A percentile compares a stretch with the other conserved stretches of the same genome.
Evolutionary conservation across 2,113 vertebrate species (phyloP).

Genomic region (Neotragus moschatus): DNA sequence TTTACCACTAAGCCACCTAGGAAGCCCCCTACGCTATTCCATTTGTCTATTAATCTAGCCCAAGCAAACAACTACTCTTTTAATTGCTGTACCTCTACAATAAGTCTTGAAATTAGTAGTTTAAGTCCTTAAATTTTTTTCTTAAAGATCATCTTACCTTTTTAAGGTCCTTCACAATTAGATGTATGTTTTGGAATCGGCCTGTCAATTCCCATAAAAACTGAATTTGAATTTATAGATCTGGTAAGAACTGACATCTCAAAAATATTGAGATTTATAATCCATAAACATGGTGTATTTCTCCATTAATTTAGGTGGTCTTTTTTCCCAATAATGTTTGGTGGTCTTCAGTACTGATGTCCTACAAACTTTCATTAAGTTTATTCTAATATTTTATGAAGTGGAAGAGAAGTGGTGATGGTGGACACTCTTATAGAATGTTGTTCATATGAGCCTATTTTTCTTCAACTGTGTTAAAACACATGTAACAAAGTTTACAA

Average conservation of each 20-base stretch:
- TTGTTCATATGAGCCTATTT: neutral
- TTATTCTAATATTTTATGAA: neutral
- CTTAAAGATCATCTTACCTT: neutral
- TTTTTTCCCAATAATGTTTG: neutral
- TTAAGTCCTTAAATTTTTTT: neutral
- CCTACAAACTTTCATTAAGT: neutral
- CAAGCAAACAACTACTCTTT: neutral
- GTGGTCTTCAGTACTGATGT: neutral
- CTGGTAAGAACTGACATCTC: neutral
- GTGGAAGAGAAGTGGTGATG: neutral
- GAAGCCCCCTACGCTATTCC: neutral
- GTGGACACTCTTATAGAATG: neutral
- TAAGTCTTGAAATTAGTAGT: neutral
- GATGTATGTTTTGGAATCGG: neutral
- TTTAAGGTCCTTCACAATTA: neutral
- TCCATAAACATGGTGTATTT: neutral
- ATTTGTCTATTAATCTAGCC: neutral
- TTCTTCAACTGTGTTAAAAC: neutral
- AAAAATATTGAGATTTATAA: neutral
- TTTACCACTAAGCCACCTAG: neutral
- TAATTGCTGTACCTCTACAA: neutral
- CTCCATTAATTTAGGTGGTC: neutral
- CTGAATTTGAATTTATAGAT: neutral
- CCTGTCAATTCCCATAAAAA: neutral
- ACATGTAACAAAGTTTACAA: neutral